These are phyloP conservation scores for Timema podura DNA, from an alignment of 2,888 invertebrate species.

Conservation along the genomic window DNA sequence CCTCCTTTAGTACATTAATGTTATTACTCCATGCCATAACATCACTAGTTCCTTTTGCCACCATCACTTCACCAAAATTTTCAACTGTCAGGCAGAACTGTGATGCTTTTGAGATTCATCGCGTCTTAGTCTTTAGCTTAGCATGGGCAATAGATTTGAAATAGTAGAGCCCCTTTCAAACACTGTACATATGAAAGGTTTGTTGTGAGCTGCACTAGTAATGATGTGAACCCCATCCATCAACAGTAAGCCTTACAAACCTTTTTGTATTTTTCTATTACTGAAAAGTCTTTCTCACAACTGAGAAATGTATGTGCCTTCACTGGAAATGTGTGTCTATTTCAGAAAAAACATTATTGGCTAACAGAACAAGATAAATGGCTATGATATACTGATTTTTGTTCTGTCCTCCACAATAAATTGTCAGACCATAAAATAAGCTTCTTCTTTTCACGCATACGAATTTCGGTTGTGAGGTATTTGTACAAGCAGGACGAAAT, in stretches of 20 bases:
- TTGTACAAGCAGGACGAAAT: neutral
- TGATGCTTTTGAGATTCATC: neutral
- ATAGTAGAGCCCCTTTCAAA: neutral
- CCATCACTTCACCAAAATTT: neutral
- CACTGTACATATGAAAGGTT: neutral
- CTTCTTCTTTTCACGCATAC: constrained; percentile 2
- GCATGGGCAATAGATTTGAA: neutral
- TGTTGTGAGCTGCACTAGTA: neutral
- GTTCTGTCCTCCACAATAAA: neutral
- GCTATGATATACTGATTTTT: neutral
- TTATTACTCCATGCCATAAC: neutral
- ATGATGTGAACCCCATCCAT: neutral
- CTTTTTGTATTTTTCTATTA: neutral
- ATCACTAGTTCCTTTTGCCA: neutral
- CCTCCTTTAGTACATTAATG: neutral
- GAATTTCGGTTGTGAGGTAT: constrained; percentile 1
- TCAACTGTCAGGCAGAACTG: neutral
- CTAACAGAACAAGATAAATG: neutral
- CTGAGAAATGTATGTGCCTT: neutral
- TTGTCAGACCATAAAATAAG: constrained; percentile 2
- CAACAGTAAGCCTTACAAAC: neutral
- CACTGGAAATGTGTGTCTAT: neutral
- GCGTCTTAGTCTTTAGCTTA: neutral
- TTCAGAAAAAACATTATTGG: neutral
- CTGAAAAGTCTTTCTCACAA: neutral